Percentiles rank a stretch among this genome's conserved stretches.
Evolutionary conservation across 2,113 vertebrate species (phyloP).

Genomic region (Chinchilla lanigera): DNA sequence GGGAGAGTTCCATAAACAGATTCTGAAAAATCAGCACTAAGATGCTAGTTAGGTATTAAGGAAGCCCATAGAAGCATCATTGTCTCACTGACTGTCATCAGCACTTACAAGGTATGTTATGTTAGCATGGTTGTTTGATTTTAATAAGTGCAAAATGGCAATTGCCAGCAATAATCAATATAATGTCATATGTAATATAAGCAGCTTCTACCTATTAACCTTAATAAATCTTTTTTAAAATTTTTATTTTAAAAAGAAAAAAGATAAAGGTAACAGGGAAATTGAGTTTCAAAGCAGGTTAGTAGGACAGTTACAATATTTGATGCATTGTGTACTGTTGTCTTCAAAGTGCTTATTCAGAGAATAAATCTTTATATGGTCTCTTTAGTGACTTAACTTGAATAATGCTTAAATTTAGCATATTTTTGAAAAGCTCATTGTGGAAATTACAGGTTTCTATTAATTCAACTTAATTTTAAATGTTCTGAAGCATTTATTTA

Average conservation of each 20-base stretch:
- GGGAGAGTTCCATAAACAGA: background rate
- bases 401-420: background rate
- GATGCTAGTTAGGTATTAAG: background rate
- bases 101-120: background rate
- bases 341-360: too few species aligned
- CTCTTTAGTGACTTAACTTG: background rate
- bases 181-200: background rate
- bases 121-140: background rate
- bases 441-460: background rate
- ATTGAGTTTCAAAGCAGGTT: too few species aligned
- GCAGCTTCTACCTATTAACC: background rate
- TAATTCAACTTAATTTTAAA: background rate
- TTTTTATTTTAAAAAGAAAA: too few species aligned
- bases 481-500: background rate
- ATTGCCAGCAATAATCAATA: background rate
- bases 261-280: too few species aligned
- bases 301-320: too few species aligned
- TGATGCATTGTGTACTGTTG: too few species aligned
- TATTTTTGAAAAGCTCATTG: background rate
- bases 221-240: background rate
- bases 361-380: background rate
- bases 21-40: background rate
- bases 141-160: conserved; percentile 13
- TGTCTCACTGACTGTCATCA: background rate
- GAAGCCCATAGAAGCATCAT: background rate